Conservation (phyloP, 2,113 vertebrate genomes). For the Typhlomys cinereus region DNA sequence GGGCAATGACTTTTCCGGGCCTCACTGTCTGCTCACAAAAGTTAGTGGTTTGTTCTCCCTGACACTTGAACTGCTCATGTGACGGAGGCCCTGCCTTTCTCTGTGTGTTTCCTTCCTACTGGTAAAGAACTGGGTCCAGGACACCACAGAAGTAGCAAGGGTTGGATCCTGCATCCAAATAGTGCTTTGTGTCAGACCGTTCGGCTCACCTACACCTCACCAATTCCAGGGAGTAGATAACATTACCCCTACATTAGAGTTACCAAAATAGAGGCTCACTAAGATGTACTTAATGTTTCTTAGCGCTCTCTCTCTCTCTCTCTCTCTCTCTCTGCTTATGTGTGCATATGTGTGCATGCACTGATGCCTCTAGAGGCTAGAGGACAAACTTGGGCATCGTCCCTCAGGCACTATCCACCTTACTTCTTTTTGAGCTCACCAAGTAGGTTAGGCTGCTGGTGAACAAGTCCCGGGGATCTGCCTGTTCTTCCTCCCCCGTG, state of each 20-base stretch:
- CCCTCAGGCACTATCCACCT: neutral
- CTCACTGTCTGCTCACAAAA: neutral
- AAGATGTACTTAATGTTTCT: neutral
- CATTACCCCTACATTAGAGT: constrained; percentile 12
- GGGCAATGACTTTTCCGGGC: constrained; percentile 4
- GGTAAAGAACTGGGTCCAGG: neutral
- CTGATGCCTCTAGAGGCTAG: neutral
- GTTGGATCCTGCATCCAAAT: neutral
- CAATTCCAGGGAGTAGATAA: neutral
- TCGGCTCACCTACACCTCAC: neutral
- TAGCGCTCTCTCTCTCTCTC: neutral
- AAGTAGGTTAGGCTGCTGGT: neutral
- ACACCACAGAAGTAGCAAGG: neutral
- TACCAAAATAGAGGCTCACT: neutral
- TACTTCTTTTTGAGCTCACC: neutral
- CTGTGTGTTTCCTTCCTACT: neutral
- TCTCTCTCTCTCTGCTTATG: neutral
- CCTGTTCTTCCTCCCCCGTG: neutral
- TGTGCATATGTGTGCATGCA: neutral
- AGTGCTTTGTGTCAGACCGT: neutral
- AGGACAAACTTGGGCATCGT: neutral
- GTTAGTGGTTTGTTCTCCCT: constrained; percentile 18
- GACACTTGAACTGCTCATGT: neutral
- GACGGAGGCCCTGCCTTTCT: neutral
- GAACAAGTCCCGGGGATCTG: neutral